Percentiles rank a stretch among this genome's conserved stretches.
phyloP scores from a whole-genome alignment of 2,113 vertebrate species.

The Thalassoma bifasciatum region DNA sequence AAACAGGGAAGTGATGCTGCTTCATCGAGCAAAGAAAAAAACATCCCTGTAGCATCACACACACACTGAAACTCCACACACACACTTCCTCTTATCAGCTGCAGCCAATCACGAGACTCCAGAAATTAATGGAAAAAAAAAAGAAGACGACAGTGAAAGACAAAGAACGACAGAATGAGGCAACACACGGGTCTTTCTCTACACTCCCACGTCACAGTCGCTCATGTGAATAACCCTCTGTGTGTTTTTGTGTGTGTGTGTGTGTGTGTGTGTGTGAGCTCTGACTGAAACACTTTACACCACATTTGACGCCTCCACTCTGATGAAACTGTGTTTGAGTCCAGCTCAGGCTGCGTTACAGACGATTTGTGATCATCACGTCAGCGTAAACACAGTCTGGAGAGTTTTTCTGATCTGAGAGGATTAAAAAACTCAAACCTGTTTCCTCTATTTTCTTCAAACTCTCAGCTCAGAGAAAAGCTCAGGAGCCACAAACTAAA shows the following conservation, averaged over 20 bases:
- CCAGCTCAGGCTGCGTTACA: too few relatives aligned
- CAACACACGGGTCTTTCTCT: conserved; percentile 43
- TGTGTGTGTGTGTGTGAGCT: conserved; percentile 15
- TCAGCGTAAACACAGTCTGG: too few relatives aligned
- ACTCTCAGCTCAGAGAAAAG: too few relatives aligned
- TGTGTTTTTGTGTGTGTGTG: conserved; percentile 22
- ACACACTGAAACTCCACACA: neutral
- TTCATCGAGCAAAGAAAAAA: neutral
- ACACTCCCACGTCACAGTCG: conserved; percentile 26
- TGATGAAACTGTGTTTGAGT: too few relatives aligned
- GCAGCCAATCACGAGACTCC: conserved; percentile 36
- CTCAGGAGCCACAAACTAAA: too few relatives aligned
- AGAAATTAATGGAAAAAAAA: neutral
- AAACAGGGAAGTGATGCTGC: conserved; percentile 32
- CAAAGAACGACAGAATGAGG: conserved; percentile 33
- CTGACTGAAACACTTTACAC: too few relatives aligned
- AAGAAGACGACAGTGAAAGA: conserved; percentile 15
- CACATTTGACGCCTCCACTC: too few relatives aligned
- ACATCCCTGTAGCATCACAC: neutral
- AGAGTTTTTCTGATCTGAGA: too few relatives aligned
- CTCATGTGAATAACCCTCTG: conserved; percentile 39
- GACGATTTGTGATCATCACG: too few relatives aligned
- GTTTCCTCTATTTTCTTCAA: too few relatives aligned
- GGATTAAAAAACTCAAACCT: too few relatives aligned
- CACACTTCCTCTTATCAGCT: conserved; percentile 32